Conservation (phyloP, 2,797 vertebrate genomes). For the Betta splendens region DNA sequence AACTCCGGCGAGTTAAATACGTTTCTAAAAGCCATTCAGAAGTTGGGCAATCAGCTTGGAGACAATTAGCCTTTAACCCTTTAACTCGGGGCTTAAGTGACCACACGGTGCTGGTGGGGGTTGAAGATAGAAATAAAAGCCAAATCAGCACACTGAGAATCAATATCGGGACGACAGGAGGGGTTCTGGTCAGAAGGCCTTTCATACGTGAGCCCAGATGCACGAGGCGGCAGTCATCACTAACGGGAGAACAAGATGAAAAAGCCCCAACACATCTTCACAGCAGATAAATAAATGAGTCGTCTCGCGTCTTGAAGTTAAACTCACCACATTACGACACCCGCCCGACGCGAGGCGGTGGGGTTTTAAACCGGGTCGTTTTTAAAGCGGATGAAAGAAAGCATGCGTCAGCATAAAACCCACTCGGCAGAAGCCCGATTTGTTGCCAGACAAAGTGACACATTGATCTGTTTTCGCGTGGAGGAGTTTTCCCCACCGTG, state of each 20-base stretch:
- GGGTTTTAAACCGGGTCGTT: too few species aligned
- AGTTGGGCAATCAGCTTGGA: constrained; percentile 52
- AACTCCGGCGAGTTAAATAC: background rate
- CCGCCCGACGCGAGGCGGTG: too few species aligned
- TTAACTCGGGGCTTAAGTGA: constrained; percentile 60
- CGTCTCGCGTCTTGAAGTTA: too few species aligned
- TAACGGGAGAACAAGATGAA: background rate
- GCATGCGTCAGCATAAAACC: background rate
- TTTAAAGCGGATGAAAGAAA: too few species aligned
- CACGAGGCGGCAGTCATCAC: too few species aligned
- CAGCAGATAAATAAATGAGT: too few species aligned
- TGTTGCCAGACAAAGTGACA: background rate
- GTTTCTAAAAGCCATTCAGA: constrained; percentile 6
- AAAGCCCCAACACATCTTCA: too few species aligned
- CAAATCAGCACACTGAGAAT: background rate
- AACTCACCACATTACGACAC: too few species aligned
- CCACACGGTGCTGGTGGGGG: constrained; percentile 22
- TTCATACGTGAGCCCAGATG: background rate
- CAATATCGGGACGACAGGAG: background rate
- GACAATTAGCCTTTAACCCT: constrained; percentile 72
- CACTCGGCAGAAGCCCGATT: background rate
- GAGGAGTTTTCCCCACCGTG: too few species aligned
- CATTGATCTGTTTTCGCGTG: too few species aligned
- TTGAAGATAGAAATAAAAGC: constrained; percentile 4
- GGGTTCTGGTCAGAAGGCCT: background rate